Percentiles rank a stretch among this genome's conserved stretches.
phyloP scores from a whole-genome alignment of 2,797 vertebrate genomes.

The Oophaga sylvatica region DNA sequence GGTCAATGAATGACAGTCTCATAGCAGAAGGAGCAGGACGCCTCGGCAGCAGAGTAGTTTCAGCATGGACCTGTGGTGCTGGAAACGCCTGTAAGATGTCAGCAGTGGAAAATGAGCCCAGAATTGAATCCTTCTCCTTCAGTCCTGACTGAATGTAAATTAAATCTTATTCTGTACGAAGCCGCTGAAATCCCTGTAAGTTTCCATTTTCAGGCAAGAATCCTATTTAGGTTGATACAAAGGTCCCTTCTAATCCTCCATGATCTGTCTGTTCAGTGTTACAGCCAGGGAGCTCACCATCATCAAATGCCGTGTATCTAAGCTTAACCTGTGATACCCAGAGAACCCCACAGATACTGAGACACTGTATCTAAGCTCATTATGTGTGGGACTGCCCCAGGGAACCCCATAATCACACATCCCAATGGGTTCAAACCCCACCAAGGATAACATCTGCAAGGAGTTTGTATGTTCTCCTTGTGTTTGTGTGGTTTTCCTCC shows the following conservation, averaged over 20 bases:
- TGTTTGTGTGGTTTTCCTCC: too few species aligned
- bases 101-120: background rate
- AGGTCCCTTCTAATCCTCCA: background rate
- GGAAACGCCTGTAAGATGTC: background rate
- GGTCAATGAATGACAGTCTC: too few species aligned
- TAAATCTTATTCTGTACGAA: constrained; percentile 1
- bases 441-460: too few species aligned
- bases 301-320: too few species aligned
- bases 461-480: too few species aligned
- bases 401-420: too few species aligned
- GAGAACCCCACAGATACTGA: background rate
- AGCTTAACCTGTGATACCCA: background rate
- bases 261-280: constrained; percentile 9
- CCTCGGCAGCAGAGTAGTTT: background rate
- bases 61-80: background rate
- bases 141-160: background rate
- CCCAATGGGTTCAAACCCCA: too few species aligned
- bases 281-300: background rate
- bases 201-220: background rate
- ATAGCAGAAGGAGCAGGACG: background rate
- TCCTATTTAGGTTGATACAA: constrained; percentile 14
- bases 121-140: background rate
- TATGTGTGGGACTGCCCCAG: background rate
- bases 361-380: background rate
- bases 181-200: background rate